Conservation (phyloP, 2,888 invertebrate species). For the Dynastes hyllus region DNA sequence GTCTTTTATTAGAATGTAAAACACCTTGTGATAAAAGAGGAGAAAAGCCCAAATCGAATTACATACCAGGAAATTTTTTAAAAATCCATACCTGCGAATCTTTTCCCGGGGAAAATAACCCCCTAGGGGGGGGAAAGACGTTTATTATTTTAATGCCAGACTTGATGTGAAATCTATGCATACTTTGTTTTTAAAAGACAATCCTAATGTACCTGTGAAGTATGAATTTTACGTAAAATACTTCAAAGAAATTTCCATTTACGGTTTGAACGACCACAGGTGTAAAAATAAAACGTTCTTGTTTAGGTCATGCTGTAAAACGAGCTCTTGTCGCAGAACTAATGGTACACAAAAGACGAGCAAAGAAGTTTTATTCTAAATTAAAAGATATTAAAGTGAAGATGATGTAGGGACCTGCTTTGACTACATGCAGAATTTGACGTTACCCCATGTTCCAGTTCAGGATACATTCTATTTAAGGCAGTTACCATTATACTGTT, state of each 20-base stretch:
- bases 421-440: conserved; percentile 20
- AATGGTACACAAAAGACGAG: not conserved
- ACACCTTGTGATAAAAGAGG: not conserved
- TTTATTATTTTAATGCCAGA: not conserved
- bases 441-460: conserved; percentile 22
- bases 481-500: not conserved
- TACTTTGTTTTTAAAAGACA: no score
- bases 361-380: conserved; percentile 1
- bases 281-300: not conserved
- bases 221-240: no score
- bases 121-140: not conserved
- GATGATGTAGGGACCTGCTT: no score
- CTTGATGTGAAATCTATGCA: conserved; percentile 2
- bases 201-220: no score
- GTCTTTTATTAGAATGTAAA: not conserved
- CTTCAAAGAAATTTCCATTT: no score
- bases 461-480: conserved; percentile 55
- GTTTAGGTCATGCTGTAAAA: not conserved
- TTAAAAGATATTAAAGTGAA: conserved; percentile 23
- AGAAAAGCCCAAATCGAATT: not conserved
- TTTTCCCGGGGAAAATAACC: not conserved
- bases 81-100: not conserved
- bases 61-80: not conserved
- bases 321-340: not conserved
- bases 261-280: not conserved